Base-by-base conservation (phyloP, 2,113 vertebrate genomes). In the Tautogolabrus adspersus region DNA sequence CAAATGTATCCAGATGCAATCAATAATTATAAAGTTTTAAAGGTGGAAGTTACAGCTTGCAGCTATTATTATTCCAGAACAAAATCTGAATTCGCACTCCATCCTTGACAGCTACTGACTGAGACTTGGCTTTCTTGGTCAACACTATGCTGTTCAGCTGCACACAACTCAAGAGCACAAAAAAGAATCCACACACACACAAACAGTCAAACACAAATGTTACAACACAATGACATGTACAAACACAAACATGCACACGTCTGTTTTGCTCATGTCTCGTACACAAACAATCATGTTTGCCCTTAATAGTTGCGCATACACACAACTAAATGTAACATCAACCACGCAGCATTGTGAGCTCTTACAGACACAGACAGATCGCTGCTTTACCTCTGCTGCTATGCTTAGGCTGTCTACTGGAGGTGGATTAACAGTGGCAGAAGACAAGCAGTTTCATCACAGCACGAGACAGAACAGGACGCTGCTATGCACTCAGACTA, bases 371-470 rank as follows among this genome's bases (percentile, higher is more conserved):
- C 58, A 85, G 71, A 80, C 66, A 75, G 79, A 83, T 86, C 83
- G 44, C 90, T 88, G 66, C 62, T 4, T 38, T 72, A 65, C 65
- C 52, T 68, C 63, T 75, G 76, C 51, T 86, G 67, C 79, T 79
- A 70, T 79, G 76, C 81, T 87, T 80, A 82, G 81, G 62, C 71
- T 72, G 79, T 90, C 76, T 72, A 75, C 78, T 86, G 84, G 80
- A 83, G 86, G 83, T 88, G 77, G 81, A 89, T 92, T 89, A 89
- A 87, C 76, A 78, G 79, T 86, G 80, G 77, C 79, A 89, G 77
- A 82, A 77, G 87, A 84, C 83, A 82, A 83, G 77, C 65, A 55
- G 70, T 67, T 82, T 81, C 76, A 87, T 85, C 85, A 72, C 73
- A 70, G 60, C 47, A 60, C 49, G 78, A 42, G 72, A 68, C 72